Percentiles rank a stretch among this genome's conserved stretches.
These are phyloP conservation scores for Pachyramphus minor DNA, from an alignment of 2,113 vertebrate genomes.

Conservation along the genomic window DNA sequence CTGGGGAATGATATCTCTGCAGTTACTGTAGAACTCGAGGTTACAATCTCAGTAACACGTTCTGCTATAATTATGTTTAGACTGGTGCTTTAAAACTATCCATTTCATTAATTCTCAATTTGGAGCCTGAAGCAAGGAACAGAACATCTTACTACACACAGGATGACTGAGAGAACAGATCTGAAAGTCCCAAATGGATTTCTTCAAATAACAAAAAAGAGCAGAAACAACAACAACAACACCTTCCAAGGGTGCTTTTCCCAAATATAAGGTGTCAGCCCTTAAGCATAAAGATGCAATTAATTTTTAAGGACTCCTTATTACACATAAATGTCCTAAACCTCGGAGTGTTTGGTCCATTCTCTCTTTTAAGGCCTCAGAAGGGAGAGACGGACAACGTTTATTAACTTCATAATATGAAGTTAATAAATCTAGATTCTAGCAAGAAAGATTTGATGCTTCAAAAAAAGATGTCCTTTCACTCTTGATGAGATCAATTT, in stretches of 20 bases:
- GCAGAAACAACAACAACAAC: not conserved
- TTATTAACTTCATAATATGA: not conserved
- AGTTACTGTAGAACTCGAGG: not conserved
- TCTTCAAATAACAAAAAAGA: not conserved
- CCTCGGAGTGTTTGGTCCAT: not conserved
- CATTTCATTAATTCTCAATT: not conserved
- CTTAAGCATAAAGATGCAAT: not conserved
- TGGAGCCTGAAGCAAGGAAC: not conserved
- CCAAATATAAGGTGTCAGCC: not conserved
- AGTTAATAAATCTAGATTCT: slow-evolving; percentile 29
- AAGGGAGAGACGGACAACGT: not conserved
- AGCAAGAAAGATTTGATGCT: slow-evolving; percentile 12
- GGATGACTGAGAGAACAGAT: not conserved
- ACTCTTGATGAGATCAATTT: slow-evolving; percentile 14
- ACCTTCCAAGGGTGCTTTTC: not conserved
- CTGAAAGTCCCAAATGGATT: not conserved
- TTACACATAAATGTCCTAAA: not conserved
- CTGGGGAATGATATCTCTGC: not conserved
- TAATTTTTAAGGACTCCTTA: not conserved
- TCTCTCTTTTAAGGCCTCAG: not conserved
- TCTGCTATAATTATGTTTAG: not conserved
- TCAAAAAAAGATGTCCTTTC: slow-evolving; percentile 16
- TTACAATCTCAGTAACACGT: not conserved
- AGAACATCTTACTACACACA: not conserved
- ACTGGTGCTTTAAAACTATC: not conserved